A percentile compares a stretch with the other conserved stretches of the same genome.
Evolutionary conservation across 1,140 invertebrate genomes (phyloP).

Genomic region (Drosophila serrata): DNA sequence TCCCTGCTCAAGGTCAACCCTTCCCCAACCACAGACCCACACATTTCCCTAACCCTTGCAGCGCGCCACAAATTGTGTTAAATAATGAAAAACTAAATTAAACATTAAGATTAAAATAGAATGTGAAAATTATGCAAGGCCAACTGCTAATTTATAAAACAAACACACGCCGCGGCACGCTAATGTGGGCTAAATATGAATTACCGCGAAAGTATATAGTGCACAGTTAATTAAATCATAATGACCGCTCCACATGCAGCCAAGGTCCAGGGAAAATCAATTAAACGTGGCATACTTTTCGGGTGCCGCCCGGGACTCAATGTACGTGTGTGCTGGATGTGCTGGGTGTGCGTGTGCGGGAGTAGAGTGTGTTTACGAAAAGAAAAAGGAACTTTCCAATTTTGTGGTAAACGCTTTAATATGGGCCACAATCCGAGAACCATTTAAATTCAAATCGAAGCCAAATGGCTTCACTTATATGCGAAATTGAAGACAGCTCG

Average conservation of each 20-base stretch:
- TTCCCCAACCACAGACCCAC: background rate
- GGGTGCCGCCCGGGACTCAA: conserved; percentile 18
- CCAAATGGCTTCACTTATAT: conserved; percentile 72
- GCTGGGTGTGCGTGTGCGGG: conserved; percentile 11
- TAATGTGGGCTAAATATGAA: conserved; percentile 73
- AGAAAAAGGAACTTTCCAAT: conserved; percentile 5
- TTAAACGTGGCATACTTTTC: conserved; percentile 57
- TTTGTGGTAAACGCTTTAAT: conserved; percentile 75
- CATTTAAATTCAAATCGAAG: conserved; percentile 79
- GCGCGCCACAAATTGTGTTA: conserved; percentile 55
- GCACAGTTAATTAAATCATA: conserved; percentile 82
- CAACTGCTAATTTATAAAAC: conserved; percentile 71
- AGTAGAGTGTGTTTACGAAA: background rate
- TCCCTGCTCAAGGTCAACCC: conserved; percentile 19
- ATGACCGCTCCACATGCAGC: conserved; percentile 71
- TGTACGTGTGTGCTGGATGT: background rate
- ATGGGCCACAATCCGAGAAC: conserved; percentile 39
- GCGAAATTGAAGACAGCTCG: conserved; percentile 34
- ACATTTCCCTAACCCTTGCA: background rate
- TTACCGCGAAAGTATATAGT: conserved; percentile 73
- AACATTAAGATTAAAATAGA: conserved; percentile 77
- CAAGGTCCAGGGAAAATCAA: conserved; percentile 59
- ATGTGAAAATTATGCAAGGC: conserved; percentile 78
- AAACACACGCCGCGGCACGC: conserved; percentile 59
- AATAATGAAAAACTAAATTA: conserved; percentile 84